Evolutionary conservation across 1,140 invertebrate genomes (phyloP), one percentile per base, ranked within the genome.

Genomic region (Habropoda laboriosa): DNA sequence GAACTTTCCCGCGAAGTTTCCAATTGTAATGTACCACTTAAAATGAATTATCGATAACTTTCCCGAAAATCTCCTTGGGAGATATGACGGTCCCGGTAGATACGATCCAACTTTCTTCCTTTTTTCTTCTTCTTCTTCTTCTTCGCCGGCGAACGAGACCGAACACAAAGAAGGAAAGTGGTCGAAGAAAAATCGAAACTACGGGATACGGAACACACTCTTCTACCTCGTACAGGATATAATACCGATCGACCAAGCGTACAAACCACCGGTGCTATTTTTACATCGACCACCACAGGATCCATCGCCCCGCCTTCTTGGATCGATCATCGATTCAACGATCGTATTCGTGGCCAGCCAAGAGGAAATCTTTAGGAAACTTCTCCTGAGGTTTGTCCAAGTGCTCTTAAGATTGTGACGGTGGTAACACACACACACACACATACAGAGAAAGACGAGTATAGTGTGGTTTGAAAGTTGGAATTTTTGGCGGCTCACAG

Each of bases 401-500:
- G 27, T n/a, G 18, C 10, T 21, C 38, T 16, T 38, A 75, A 42
- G 35, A 45, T 45, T 16, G 13, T 10, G 66, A 66, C 53, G n/a
- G n/a, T n/a, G n/a, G n/a, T n/a, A n/a, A 42, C 72, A 67, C 49
- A 47, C 57, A 12, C 58, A 21, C n/a, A 1, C 1, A 6, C 61
- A 35, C 3, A 49, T 3, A 13, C n/a, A n/a, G n/a, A n/a, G n/a
- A n/a, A n/a, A n/a, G n/a, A n/a, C n/a, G n/a, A n/a, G n/a, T n/a
- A n/a, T n/a, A n/a, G n/a, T n/a, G n/a, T n/a, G n/a, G n/a, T n/a
- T n/a, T n/a, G n/a, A n/a, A n/a, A n/a, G n/a, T 38, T 61, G 42
- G 42, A 73, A 81, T 88, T 85, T 86, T 89, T 80, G 76, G 82
- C 73, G 83, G 85, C 80, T 82, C 83, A 75, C 78, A n/a, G n/a